Base-by-base conservation (phyloP, 1,140 invertebrate species). In the Triops longicaudatus region DNA sequence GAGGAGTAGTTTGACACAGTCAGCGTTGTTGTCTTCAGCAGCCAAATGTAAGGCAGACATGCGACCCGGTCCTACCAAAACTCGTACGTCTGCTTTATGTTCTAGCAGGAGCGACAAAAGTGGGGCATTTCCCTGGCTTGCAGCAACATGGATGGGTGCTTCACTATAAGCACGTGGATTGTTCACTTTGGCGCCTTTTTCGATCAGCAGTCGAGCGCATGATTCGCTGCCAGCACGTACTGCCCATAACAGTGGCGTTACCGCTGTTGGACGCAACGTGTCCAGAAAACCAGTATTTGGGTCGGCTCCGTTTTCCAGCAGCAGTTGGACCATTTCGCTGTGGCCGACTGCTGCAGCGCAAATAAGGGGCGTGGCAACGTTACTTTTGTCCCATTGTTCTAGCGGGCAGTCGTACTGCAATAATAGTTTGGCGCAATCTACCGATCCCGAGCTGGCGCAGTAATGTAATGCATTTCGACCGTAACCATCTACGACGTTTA, bases 61-160 rank as follows among this genome's bases (percentile, higher is more conserved):
- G 37, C 79, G 79, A 6, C 87, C 88, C 11, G 85, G 81, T 0
- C 91, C 91, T 72, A 89, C 86, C 77, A 91, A 90, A 0, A 91
- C 90, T 41, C 90, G 86, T 1, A 92, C 90, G 80, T 93, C 91
- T 4, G 92, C 92, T 26, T 91, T 91, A 78, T 91, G 86, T 74
- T 86, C 86, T 37, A 94, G 83, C 1, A 94, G 83, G 26, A 93
- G 81, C 81, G 89, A 88, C 5, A 92, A 85, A 81, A 91, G 91
- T 74, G 85, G 84, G 0, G 87, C 84, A 37, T 89, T 89, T 11
- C 93, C 93, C 42, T 92, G 83, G 72, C 90, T 88, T 22, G 92
- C 90, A 11, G 93, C 92, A 4, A 94, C 89, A 79, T 95, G 93
- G 5, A 96, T 82, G 0, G 93, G 92, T 0, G 93, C 93, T 85